Conservation (phyloP, 2,888 invertebrate genomes). For the Orgyia antiqua region DNA sequence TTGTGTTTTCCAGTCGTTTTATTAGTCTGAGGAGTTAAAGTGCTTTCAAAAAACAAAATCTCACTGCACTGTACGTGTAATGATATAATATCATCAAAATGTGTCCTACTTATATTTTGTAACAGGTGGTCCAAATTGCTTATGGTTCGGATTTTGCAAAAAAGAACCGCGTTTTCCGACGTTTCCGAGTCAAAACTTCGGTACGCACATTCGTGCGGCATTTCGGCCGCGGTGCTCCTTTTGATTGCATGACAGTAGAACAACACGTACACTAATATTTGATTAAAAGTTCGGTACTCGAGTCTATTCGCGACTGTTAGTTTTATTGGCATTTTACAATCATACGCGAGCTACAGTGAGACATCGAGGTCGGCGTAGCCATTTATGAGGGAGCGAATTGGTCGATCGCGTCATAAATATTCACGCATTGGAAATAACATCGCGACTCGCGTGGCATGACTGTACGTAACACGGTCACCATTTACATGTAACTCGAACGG, state of each 20-base stretch:
- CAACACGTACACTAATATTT: constrained; percentile 72
- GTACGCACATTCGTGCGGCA: constrained; percentile 85
- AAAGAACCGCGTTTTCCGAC: constrained; percentile 76
- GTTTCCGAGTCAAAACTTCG: constrained; percentile 77
- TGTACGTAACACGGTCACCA: constrained; percentile 33
- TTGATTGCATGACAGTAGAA: constrained; percentile 67
- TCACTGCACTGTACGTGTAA: constrained; percentile 86
- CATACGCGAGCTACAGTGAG: constrained; percentile 49
- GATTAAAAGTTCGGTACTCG: constrained; percentile 68
- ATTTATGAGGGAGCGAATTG: constrained; percentile 62
- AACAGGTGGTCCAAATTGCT: constrained; percentile 82
- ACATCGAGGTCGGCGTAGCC: constrained; percentile 62
- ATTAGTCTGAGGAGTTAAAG: constrained; percentile 73
- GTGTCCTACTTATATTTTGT: constrained; percentile 82
- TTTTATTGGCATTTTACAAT: constrained; percentile 73
- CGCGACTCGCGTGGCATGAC: constrained; percentile 67
- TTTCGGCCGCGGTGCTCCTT: constrained; percentile 60
- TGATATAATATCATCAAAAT: constrained; percentile 81
- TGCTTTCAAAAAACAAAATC: constrained; percentile 85
- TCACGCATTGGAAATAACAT: constrained; percentile 61
- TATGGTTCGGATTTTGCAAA: constrained; percentile 85
- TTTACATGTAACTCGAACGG: constrained; percentile 52
- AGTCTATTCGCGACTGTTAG: constrained; percentile 64
- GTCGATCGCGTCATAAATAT: constrained; percentile 71
- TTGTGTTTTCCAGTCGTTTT: constrained; percentile 71